Evolutionary conservation across 2,888 invertebrate genomes (phyloP).

Genomic region (Apamea monoglypha): DNA sequence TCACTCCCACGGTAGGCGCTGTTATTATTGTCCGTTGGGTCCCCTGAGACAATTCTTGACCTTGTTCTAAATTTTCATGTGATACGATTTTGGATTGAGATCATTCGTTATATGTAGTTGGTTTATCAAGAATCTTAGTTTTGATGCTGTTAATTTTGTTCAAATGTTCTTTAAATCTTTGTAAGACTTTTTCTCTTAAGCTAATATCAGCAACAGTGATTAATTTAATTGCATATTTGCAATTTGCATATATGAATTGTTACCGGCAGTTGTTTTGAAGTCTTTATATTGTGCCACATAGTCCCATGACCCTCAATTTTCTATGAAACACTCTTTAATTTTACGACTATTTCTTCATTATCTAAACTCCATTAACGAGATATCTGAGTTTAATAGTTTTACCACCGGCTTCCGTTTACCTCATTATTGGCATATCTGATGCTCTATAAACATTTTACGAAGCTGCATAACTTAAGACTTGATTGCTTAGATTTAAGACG

Average conservation of each 20-base stretch:
- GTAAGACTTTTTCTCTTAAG: background rate
- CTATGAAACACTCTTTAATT: slow-evolving; percentile 1
- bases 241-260: background rate
- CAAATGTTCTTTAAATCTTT: background rate
- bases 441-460: slow-evolving; percentile 64
- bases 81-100: slow-evolving; percentile 65
- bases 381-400: slow-evolving; percentile 55
- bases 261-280: background rate
- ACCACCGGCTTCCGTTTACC: slow-evolving; percentile 59
- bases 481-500: slow-evolving; percentile 61
- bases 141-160: slow-evolving; percentile 23
- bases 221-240: background rate
- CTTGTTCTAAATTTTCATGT: slow-evolving; percentile 85
- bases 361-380: slow-evolving; percentile 47
- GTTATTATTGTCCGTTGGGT: slow-evolving; percentile 83
- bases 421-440: slow-evolving; percentile 65
- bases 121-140: slow-evolving; percentile 34
- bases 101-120: slow-evolving; percentile 36
- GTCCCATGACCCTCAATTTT: slow-evolving; percentile 25
- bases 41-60: slow-evolving; percentile 86
- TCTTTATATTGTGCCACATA: background rate
- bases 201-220: background rate
- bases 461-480: slow-evolving; percentile 62
- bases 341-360: slow-evolving; percentile 42
- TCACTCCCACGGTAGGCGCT: slow-evolving; percentile 85